Conservation (phyloP, 2,797 vertebrate species). For the Xenops minutus region DNA sequence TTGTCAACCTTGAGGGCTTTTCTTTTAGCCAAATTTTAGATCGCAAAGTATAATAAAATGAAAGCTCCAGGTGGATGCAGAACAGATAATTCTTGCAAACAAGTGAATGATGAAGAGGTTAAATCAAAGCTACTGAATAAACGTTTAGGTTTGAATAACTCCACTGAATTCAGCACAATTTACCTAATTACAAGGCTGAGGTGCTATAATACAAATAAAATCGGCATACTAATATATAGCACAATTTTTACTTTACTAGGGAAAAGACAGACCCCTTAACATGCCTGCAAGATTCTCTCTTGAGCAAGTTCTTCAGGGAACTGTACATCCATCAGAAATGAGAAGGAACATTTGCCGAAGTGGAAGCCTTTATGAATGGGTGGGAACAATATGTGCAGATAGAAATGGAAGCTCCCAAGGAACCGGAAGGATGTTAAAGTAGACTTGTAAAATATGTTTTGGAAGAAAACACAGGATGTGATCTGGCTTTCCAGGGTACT, state of each 20-base stretch:
- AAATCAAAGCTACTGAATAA: constrained; percentile 11
- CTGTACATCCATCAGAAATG: rapidly evolving
- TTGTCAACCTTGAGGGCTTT: constrained; percentile 90
- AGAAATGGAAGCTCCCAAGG: background rate
- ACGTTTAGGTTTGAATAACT: background rate
- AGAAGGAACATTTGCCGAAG: background rate
- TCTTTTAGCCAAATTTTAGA: constrained; percentile 72
- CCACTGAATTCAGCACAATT: background rate
- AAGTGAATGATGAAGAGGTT: constrained; percentile 1
- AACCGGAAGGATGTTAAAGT: background rate
- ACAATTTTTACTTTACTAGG: background rate
- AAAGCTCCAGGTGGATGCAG: background rate
- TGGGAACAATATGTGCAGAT: background rate
- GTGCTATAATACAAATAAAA: background rate
- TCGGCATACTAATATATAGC: background rate
- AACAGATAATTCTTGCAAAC: constrained; percentile 19
- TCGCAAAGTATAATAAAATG: constrained; percentile 44
- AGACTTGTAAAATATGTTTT: background rate
- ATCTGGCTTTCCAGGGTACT: background rate
- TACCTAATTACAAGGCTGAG: background rate
- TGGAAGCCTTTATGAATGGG: background rate
- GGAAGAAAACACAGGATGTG: background rate
- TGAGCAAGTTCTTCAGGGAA: background rate
- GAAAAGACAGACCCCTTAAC: background rate
- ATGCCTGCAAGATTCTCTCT: background rate